Evolutionary conservation across 2,888 invertebrate genomes (phyloP), one percentile per base, ranked within the genome.

Genomic region (Platycnemis pennipes): DNA sequence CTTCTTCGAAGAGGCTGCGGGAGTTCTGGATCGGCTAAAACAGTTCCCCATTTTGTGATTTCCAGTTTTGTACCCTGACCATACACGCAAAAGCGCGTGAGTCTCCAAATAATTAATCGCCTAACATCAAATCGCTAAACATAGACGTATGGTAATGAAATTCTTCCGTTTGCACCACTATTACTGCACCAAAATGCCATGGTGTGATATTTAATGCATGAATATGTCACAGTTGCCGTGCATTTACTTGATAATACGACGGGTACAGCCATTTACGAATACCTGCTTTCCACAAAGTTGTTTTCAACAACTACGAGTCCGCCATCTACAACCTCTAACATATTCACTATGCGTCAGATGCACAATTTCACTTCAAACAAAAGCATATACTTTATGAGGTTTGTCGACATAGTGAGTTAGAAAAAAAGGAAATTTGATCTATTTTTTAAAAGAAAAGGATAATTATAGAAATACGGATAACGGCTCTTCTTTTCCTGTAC

Each of bases 31-130:
- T 96, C 97, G 97, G 97, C 98, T 98, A 97, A 98, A 98, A 97
- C 98, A 98, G 97, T 98, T 98, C 96, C 98, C 98, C 98, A 98
- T 98, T 97, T 97, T 97, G 95, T 95, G 95, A 94, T 95, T 95
- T 46, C 53, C 85, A n/a, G 42, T 22, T 42, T 45, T 53, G 37
- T n/a, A 46, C 46, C 45, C 94, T 37, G 42, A 85, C 49, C 42
- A 85, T 49, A 53, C 94, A 49, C 85, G 86, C 85, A 44, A 85
- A 49, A 86, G 85, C 85, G 94, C 85, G 86, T 91, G 44, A 63
- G 91, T 91, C 63, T 63, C 44, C 91, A 44, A 42, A 26, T n/a
- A 91, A 63, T 63, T 63, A 63, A 91, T 37, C 63, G 56, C 69
- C 63, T 63, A 44, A 63, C 91, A 91, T 91, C 63, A 91, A 42